A percentile compares a stretch with the other conserved stretches of the same genome.
These are phyloP conservation scores for Cabera pusaria DNA, from an alignment of 2,888 invertebrate species.

Conservation along the genomic window DNA sequence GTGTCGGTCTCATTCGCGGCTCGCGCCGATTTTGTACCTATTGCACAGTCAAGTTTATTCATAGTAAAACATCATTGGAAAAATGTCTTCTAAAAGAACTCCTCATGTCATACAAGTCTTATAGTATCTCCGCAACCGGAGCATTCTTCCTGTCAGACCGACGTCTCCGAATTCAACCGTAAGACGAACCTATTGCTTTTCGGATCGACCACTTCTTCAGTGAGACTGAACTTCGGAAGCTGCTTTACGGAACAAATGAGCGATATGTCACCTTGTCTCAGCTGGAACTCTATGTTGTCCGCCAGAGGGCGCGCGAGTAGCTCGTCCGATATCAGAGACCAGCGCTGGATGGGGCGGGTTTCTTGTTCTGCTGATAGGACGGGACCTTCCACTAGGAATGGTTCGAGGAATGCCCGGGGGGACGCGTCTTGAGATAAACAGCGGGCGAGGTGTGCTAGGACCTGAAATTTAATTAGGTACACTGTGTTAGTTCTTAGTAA, in stretches of 20 bases:
- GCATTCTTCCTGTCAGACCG: conserved; percentile 89
- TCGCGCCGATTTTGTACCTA: too few relatives aligned
- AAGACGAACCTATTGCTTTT: conserved; percentile 97
- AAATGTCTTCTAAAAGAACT: conserved; percentile 10
- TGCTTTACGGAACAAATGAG: conserved; percentile 93
- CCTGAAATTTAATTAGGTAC: too few relatives aligned
- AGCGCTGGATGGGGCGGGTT: conserved; percentile 92
- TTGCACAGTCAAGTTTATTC: too few relatives aligned
- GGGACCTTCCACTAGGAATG: conserved; percentile 93
- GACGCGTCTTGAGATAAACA: conserved; percentile 97
- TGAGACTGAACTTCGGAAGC: conserved; percentile 96
- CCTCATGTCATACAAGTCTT: conserved; percentile 65
- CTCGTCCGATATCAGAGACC: conserved; percentile 97
- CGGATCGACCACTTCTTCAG: conserved; percentile 98
- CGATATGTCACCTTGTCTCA: conserved; percentile 96
- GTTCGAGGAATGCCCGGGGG: conserved; percentile 97
- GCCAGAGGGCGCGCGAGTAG: conserved; percentile 93
- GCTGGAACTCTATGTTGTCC: conserved; percentile 93
- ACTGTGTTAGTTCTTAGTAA: too few relatives aligned
- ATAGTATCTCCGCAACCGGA: conserved; percentile 40
- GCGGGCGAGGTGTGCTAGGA: conserved; percentile 93
- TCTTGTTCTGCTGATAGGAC: conserved; percentile 94
- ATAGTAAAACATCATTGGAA: too few relatives aligned
- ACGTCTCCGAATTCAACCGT: conserved; percentile 97
- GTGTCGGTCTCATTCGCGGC: too few relatives aligned